A percentile compares a stretch with the other conserved stretches of the same genome.
Conservation (phyloP, 2,888 invertebrate species). For the Hyposoter didymator region DNA sequence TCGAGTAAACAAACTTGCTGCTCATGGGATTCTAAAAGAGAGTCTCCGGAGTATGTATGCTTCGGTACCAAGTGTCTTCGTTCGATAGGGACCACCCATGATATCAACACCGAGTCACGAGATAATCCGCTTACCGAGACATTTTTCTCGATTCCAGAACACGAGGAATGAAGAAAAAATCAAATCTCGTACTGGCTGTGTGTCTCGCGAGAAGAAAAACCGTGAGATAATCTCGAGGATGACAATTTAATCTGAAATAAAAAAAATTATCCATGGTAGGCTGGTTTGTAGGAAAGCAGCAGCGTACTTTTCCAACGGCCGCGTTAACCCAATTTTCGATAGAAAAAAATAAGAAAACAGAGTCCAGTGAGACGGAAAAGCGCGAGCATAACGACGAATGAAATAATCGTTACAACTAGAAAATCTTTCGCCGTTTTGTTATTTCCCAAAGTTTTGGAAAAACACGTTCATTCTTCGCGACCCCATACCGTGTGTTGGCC, state of each 20-base stretch:
- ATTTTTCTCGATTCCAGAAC: conserved; percentile 14
- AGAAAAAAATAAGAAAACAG: neutral
- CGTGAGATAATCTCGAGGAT: neutral
- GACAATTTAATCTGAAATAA: conserved; percentile 12
- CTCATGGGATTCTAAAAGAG: conserved; percentile 7
- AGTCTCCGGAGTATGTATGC: conserved; percentile 14
- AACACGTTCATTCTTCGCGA: neutral
- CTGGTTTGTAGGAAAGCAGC: no score
- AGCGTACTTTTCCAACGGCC: no score
- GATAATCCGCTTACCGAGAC: conserved; percentile 50
- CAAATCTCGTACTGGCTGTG: neutral
- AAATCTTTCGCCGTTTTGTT: neutral
- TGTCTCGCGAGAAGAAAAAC: neutral
- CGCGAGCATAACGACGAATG: neutral
- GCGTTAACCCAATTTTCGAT: neutral
- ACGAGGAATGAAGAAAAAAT: conserved; percentile 8
- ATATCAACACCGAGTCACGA: conserved; percentile 44
- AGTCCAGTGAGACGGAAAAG: neutral
- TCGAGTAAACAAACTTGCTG: conserved; percentile 56
- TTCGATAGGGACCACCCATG: conserved; percentile 55
- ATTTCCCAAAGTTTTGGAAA: neutral
- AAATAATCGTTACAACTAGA: neutral
- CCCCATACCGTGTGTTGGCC: neutral
- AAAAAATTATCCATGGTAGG: neutral
- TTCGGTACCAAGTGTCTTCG: conserved; percentile 10